Evolutionary conservation across 2,797 vertebrate genomes (phyloP).

Genomic region (Phrynocephalus vlangalii): DNA sequence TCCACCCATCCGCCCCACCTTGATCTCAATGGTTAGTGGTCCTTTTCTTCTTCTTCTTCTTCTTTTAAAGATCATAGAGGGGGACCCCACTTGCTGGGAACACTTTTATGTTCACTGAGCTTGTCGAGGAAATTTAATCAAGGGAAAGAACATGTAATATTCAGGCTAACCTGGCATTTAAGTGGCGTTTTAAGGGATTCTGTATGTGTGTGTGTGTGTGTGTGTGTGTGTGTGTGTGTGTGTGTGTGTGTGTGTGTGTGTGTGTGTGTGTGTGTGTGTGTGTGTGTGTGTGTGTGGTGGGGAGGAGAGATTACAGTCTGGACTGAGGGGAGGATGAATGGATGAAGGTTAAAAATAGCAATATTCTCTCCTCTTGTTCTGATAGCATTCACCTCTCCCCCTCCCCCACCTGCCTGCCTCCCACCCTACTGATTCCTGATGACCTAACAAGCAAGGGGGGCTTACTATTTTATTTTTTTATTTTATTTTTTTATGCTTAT

Average conservation of each 20-base stretch:
- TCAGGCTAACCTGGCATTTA: not conserved
- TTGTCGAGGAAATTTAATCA: not conserved
- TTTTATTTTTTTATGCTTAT: too few relatives aligned
- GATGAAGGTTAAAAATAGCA: slow-evolving; percentile 31
- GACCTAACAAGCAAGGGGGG: not conserved
- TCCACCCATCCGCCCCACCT: not conserved
- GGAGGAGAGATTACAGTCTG: not conserved
- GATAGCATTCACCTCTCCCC: not conserved
- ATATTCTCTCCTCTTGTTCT: slow-evolving; percentile 15
- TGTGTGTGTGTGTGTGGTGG: not conserved
- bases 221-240: not conserved
- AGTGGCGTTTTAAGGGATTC: not conserved
- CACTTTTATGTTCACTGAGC: not conserved
- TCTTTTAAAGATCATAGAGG: not conserved
- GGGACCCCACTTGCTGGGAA: not conserved
- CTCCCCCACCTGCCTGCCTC: too few relatives aligned
- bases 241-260: not conserved
- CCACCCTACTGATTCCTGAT: not conserved
- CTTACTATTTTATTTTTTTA: not conserved
- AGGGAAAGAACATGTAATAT: not conserved
- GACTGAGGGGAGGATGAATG: not conserved
- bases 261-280: not conserved
- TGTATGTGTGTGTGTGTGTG: not conserved
- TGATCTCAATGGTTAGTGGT: not conserved
- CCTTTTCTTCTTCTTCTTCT: not conserved